Conservation (phyloP, 2,888 invertebrate genomes). For the Acanthosepion esculentum region DNA sequence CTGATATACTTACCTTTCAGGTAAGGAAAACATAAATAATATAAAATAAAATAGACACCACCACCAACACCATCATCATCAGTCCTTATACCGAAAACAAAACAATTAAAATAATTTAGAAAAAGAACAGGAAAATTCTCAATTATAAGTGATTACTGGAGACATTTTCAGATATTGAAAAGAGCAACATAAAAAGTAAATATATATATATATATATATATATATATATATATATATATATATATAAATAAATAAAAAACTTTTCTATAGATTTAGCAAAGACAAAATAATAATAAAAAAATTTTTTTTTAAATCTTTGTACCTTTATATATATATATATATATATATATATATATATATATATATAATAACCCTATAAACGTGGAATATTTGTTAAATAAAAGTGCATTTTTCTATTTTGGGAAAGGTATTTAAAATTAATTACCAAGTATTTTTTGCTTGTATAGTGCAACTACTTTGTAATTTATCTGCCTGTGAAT, state of each 20-base stretch:
- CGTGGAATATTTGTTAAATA: not conserved
- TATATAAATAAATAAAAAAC: too few relatives aligned
- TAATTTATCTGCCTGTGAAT: constrained; percentile 15
- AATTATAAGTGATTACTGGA: not conserved
- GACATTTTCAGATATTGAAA: not conserved
- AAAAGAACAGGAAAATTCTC: not conserved
- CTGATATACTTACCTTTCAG: not conserved
- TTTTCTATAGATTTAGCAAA: not conserved
- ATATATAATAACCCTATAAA: not conserved
- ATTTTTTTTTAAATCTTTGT: too few relatives aligned
- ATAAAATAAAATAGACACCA: not conserved
- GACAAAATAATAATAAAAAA: not conserved
- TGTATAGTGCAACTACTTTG: not conserved
- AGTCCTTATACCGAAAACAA: not conserved
- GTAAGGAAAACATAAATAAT: not conserved
- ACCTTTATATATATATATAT: not conserved
- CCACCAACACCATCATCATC: not conserved
- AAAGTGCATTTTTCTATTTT: not conserved
- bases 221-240: too few relatives aligned
- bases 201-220: too few relatives aligned
- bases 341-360: not conserved
- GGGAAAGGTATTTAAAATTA: not conserved
- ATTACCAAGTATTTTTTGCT: not conserved
- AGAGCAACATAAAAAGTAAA: not conserved
- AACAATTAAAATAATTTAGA: not conserved